Conservation (phyloP, 2,113 vertebrate genomes). For the Ictidomys tridecemlineatus region DNA sequence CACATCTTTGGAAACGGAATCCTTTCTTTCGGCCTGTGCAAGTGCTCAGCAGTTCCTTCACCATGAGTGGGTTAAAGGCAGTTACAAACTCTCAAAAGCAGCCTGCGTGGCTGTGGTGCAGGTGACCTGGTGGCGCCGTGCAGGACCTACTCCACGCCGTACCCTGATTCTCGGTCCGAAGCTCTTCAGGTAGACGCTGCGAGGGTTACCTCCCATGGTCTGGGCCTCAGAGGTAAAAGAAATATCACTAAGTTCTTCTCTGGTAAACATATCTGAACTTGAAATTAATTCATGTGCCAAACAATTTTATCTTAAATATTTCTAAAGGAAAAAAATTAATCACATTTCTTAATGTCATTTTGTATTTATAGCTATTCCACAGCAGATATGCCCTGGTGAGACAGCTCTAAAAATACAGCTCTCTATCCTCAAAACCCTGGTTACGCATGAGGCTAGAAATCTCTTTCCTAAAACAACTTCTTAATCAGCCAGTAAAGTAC, state of each 20-base stretch:
- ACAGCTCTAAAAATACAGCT: constrained; percentile 52
- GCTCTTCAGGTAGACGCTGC: neutral
- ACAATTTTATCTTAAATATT: neutral
- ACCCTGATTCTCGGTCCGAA: fast-evolving
- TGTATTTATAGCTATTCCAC: constrained; percentile 56
- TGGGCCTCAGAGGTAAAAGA: neutral
- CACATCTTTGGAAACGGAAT: neutral
- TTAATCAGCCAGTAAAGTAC: neutral
- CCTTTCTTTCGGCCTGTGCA: too few species aligned
- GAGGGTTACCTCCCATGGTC: fast-evolving
- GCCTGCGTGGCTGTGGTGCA: neutral
- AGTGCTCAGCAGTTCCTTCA: neutral
- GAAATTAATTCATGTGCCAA: neutral
- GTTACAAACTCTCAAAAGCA: neutral
- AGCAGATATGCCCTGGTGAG: constrained; percentile 39
- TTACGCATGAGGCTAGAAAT: constrained; percentile 44
- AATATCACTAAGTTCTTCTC: neutral
- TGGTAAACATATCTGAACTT: constrained; percentile 34
- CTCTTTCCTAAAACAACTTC: constrained; percentile 45
- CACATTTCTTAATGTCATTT: constrained; percentile 58
- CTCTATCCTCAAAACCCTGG: constrained; percentile 51
- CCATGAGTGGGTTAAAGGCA: neutral
- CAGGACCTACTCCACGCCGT: fast-evolving
- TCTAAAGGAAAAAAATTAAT: constrained; percentile 1
- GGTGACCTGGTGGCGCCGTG: fast-evolving